These are phyloP conservation scores for Stenolophus ochropezus DNA, from an alignment of 2,888 invertebrate genomes.

Conservation along the genomic window DNA sequence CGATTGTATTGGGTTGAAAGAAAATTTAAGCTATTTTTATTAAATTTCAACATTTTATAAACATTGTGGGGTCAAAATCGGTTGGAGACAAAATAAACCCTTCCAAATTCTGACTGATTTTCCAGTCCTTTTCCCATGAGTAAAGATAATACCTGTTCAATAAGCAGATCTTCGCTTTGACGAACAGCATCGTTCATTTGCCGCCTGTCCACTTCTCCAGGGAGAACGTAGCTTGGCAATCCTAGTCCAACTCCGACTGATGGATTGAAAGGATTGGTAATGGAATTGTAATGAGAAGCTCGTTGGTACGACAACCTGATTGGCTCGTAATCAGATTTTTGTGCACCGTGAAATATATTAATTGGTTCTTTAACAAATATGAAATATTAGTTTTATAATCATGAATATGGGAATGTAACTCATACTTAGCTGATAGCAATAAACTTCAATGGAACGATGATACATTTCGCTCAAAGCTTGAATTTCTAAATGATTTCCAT, in stretches of 20 bases:
- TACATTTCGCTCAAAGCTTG: conserved; percentile 94
- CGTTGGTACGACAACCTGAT: conserved; percentile 91
- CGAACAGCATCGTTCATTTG: conserved; percentile 84
- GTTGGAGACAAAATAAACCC: too few species aligned
- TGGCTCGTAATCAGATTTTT: conserved; percentile 85
- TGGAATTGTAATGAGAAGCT: conserved; percentile 91
- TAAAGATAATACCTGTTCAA: conserved; percentile 87
- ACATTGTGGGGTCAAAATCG: too few species aligned
- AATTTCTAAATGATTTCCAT: conserved; percentile 94
- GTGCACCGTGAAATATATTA: conserved; percentile 88
- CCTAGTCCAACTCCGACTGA: conserved; percentile 90
- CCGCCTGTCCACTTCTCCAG: conserved; percentile 83
- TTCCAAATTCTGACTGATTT: too few species aligned
- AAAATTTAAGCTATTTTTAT: too few species aligned
- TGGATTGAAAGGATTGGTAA: conserved; percentile 88
- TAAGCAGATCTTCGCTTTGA: conserved; percentile 85
- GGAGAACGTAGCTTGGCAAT: conserved; percentile 83
- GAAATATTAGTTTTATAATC: too few species aligned
- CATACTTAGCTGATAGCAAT: conserved; percentile 83
- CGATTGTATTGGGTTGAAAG: too few species aligned
- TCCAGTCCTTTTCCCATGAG: too few species aligned
- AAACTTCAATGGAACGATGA: conserved; percentile 90
- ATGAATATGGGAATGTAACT: too few species aligned
- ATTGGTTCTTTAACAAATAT: conserved; percentile 84
- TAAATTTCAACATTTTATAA: too few species aligned